A percentile compares a stretch with the other conserved stretches of the same genome.
These are phyloP conservation scores for Cochlearius cochlearius DNA, from an alignment of 2,113 vertebrate genomes.

Conservation along the genomic window DNA sequence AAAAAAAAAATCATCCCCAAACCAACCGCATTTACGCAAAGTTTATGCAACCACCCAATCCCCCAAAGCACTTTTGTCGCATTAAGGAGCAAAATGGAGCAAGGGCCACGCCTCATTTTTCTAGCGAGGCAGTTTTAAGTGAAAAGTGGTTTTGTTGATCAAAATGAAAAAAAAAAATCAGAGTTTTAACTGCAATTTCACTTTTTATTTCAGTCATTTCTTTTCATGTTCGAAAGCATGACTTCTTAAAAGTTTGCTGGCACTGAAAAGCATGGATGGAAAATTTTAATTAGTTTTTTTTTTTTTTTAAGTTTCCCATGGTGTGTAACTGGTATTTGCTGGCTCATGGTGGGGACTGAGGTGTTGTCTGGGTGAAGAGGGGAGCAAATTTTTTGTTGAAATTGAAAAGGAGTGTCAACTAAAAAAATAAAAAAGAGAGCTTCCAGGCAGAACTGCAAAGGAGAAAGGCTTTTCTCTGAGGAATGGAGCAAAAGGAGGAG, in stretches of 20 bases:
- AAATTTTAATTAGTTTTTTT: neutral
- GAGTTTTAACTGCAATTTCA: too few species aligned
- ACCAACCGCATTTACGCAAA: neutral
- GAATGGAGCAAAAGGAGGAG: neutral
- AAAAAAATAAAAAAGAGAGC: neutral
- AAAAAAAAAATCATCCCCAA: neutral
- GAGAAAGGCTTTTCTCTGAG: neutral
- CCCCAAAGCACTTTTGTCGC: neutral
- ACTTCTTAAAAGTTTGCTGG: neutral
- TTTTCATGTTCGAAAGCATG: neutral
- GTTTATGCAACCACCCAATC: neutral
- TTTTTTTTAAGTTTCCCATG: neutral
- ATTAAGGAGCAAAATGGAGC: neutral
- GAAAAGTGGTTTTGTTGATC: neutral
- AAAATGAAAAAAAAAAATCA: neutral
- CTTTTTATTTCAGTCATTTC: neutral
- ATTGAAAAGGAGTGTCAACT: neutral
- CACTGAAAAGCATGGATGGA: neutral
- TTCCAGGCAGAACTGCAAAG: neutral
- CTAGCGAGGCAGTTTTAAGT: neutral
- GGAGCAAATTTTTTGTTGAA: neutral
- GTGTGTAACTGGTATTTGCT: neutral
- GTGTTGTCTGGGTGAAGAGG: neutral
- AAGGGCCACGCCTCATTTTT: neutral
- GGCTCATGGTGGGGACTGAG: neutral